Conservation (phyloP, 2,888 invertebrate genomes). For the Diloba caeruleocephala region DNA sequence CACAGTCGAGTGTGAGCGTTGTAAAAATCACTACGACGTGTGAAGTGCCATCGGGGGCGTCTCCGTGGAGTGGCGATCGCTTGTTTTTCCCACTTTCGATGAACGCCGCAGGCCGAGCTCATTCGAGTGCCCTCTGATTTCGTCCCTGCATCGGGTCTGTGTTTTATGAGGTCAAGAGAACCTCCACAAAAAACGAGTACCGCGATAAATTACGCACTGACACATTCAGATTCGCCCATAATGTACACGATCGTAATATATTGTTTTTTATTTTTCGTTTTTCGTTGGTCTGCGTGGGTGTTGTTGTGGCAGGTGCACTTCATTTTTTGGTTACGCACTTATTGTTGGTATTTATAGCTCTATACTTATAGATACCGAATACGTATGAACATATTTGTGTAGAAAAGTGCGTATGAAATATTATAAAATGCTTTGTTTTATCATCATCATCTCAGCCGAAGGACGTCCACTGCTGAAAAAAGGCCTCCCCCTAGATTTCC, state of each 20-base stretch:
- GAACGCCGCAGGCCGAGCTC: slow-evolving; percentile 76
- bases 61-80: slow-evolving; percentile 87
- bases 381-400: background rate
- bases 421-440: background rate
- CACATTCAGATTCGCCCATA: slow-evolving; percentile 88
- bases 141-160: slow-evolving; percentile 79
- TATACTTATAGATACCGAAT: background rate
- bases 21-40: slow-evolving; percentile 88
- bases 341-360: slow-evolving; percentile 18
- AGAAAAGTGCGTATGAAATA: background rate
- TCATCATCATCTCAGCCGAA: no score
- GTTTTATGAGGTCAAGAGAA: slow-evolving; percentile 88
- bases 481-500: no score
- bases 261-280: slow-evolving; percentile 77
- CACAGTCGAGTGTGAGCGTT: slow-evolving; percentile 81
- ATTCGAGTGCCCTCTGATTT: slow-evolving; percentile 81
- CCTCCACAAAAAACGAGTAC: slow-evolving; percentile 86
- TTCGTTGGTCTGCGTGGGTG: slow-evolving; percentile 52
- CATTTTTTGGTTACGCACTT: slow-evolving; percentile 40
- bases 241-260: slow-evolving; percentile 85
- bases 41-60: slow-evolving; percentile 85
- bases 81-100: slow-evolving; percentile 88
- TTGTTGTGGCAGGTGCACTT: slow-evolving; percentile 60
- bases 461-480: no score
- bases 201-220: slow-evolving; percentile 88